These are phyloP conservation scores for Benitochromis conjunctus DNA, from an alignment of 2,113 vertebrate genomes.

Conservation along the genomic window DNA sequence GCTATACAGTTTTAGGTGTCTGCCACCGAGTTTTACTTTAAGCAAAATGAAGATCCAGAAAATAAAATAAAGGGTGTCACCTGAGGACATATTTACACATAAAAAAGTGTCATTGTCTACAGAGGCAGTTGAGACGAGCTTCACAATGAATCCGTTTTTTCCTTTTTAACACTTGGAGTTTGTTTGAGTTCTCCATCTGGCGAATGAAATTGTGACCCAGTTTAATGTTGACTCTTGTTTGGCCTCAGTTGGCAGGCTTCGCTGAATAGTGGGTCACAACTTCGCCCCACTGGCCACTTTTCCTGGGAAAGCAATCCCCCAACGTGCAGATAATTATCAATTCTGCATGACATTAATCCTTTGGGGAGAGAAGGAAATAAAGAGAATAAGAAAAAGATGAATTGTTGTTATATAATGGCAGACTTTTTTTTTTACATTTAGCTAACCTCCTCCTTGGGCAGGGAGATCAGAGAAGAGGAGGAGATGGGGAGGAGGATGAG, in stretches of 20 bases:
- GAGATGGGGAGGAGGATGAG: conserved; percentile 1
- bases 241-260: background rate
- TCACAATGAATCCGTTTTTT: background rate
- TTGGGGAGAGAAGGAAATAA: background rate
- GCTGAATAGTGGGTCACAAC: background rate
- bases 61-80: background rate
- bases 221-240: conserved; percentile 2
- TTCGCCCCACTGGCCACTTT: background rate
- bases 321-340: background rate
- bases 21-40: conserved; percentile 32
- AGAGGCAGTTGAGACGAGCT: background rate
- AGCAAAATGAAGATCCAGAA: conserved; percentile 7
- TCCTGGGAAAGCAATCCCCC: background rate
- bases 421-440: background rate
- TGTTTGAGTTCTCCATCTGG: background rate
- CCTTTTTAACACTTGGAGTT: background rate
- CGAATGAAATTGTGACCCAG: conserved; percentile 26
- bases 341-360: background rate
- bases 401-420: background rate
- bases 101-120: background rate
- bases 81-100: background rate
- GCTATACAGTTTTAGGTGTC: background rate
- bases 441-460: background rate
- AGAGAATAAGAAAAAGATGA: background rate
- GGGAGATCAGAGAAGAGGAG: conserved; percentile 27